A percentile compares a stretch with the other conserved stretches of the same genome.
These are phyloP conservation scores for Leptinotarsa juncta DNA, from an alignment of 2,888 invertebrate genomes.

Conservation along the genomic window DNA sequence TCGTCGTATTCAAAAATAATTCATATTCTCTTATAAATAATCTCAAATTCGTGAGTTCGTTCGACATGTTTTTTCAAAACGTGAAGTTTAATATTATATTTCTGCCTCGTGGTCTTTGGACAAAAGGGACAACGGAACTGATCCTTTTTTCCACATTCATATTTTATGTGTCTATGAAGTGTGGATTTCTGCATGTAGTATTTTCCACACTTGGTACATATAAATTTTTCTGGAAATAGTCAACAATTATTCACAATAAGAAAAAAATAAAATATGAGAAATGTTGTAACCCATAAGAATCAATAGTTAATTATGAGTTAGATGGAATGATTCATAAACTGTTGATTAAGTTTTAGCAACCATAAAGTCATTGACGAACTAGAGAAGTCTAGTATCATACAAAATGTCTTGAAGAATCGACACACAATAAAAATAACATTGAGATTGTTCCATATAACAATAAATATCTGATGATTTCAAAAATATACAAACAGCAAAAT, in stretches of 20 bases:
- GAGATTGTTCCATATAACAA: too few species aligned
- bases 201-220: conserved; percentile 77
- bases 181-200: conserved; percentile 75
- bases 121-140: conserved; percentile 47
- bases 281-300: too few species aligned
- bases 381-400: too few species aligned
- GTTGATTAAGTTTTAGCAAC: too few species aligned
- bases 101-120: conserved; percentile 45
- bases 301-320: too few species aligned
- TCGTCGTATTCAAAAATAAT: neutral
- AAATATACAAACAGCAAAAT: too few species aligned
- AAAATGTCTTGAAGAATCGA: too few species aligned
- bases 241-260: neutral
- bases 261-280: too few species aligned
- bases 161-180: conserved; percentile 45
- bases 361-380: too few species aligned
- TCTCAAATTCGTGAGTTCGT: conserved; percentile 38
- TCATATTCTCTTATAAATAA: conserved; percentile 29
- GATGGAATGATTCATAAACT: too few species aligned
- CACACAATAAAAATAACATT: too few species aligned
- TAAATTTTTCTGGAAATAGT: conserved; percentile 28
- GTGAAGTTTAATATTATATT: conserved; percentile 49
- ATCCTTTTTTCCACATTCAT: conserved; percentile 49
- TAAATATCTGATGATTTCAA: too few species aligned
- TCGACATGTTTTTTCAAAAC: conserved; percentile 45